Evolutionary conservation across 2,888 invertebrate genomes (phyloP), one percentile per base, ranked within the genome.

Genomic region (Spilarctia lutea): DNA sequence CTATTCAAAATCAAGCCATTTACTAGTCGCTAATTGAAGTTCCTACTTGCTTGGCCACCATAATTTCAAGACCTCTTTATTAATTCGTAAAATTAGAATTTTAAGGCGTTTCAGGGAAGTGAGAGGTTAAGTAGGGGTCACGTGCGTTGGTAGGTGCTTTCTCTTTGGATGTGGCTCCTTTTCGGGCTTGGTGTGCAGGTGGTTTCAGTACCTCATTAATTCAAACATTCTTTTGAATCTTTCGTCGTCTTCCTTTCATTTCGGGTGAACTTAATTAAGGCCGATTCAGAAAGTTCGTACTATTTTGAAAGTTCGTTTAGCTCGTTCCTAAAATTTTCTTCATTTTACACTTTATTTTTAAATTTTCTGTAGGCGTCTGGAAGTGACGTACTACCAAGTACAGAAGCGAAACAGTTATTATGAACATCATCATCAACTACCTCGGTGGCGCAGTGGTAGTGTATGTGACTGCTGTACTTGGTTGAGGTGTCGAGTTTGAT

Each of bases 181-280:
- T 63, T 83, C 82, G 85, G 88, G 88, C 87, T 88, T 86, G 81
- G 86, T 74, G 83, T 83, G 77, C 79, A 66, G 79, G 81, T 80
- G 82, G 81, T 87, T 87, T 84, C 81, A 89, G 88, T 82, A 88
- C 88, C 88, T 91, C 90, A 87, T 91, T 91, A 91, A 87, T 89
- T 88, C 86, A 85, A 83, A 84, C 85, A 86, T 87, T 86, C 88
- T 87, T 90, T 88, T 87, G 68, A 86, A 89, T 87, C 79, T 82
- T 88, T 86, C 83, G 79, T 71, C 75, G 63, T 75, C 71, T 69
- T 71, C 66, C 71, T 69, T 71, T 65, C 76, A 74, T 82, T 84
- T 80, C 73, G 76, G 83, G 75, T 75, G 80, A 77, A 81, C 81
- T 87, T 90, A 89, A 88, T 88, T 88, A 87, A 89, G 88, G 88